Base-by-base conservation (phyloP, 2,888 invertebrate species). In the Eupithecia abbreviata region DNA sequence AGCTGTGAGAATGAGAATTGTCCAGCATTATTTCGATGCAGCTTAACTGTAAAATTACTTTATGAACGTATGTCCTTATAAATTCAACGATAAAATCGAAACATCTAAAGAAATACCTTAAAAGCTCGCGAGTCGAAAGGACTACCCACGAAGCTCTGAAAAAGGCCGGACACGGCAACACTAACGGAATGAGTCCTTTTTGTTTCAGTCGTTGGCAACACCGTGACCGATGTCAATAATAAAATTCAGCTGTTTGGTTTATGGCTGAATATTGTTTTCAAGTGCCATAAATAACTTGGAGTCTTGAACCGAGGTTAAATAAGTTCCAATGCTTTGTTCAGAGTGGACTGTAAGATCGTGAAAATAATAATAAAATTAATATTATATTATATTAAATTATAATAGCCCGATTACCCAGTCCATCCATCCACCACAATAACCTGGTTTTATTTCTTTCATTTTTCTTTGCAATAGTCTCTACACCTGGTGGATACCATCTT, bases 221-320 rank as follows among this genome's bases (percentile, higher is more conserved):
- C 79, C 82, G 75, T 82, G 80, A 79, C 82, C 78, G 78, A 82
- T 82, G 81, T 82, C 81, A 80, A 77, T 77, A 79, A 80, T 81
- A 81, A 81, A 81, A 79, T 80, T 78, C 80, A 82, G 81, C 81
- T 80, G 80, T 80, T 77, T 73, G 70, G 67, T 80, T 82, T 78
- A 81, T 79, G 80, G 72, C 74, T 73, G 71, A 73, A 77, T 76
- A 77, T 75, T 77, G 73, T 75, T 74, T 79, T 77, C 51, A 69
- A 76, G 67, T 71, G 49, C 69, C 55, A 65, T 30, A 71, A 71
- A 73, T 73, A 73, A 72, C 47, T 47, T 55, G 45, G 49, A 30
- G 30, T 30, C 30, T 30, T 30, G 30, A 30, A 67, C 30, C 43
- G 6, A 70, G 69, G 62, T 69, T 62, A 70, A 45, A 45, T 45